Evolutionary conservation across 53 echinoderm and acorn worm species (phyloP).

Genomic region (Mesocentrotus franciscanus): DNA sequence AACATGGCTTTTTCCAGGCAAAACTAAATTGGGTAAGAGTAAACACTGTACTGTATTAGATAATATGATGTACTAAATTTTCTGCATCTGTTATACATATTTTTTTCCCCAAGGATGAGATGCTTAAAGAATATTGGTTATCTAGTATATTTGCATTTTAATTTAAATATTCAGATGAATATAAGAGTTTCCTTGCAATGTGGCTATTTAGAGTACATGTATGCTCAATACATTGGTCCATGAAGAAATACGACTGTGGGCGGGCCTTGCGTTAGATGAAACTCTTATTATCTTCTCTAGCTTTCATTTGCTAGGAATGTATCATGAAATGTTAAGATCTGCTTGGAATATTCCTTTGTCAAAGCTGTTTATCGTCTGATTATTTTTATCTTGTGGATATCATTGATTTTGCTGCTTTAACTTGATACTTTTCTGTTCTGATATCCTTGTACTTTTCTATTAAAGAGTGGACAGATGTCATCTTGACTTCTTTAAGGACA

Average conservation of each 20-base stretch:
- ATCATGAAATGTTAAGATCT: neutral
- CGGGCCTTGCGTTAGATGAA: neutral
- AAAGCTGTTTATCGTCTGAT: neutral
- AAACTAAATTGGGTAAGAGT: neutral
- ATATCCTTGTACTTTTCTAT: neutral
- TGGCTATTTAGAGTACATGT: too few species aligned
- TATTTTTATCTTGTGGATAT: constrained; percentile 5
- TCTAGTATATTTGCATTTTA: neutral
- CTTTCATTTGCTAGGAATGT: neutral
- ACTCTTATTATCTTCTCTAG: neutral
- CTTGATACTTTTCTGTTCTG: neutral
- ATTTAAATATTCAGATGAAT: neutral
- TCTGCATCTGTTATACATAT: neutral
- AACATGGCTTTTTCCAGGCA: neutral
- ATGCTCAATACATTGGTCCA: too few species aligned
- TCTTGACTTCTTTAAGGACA: neutral
- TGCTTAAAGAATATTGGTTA: neutral
- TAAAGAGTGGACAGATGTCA: neutral
- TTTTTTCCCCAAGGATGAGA: neutral
- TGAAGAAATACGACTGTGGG: too few species aligned
- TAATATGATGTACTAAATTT: neutral
- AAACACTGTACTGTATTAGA: too few species aligned
- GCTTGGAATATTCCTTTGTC: neutral
- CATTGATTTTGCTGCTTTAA: neutral
- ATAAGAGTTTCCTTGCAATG: neutral